A percentile compares a stretch with the other conserved stretches of the same genome.
phyloP scores from a whole-genome alignment of 2,113 vertebrate genomes.

The Carlito syrichta region DNA sequence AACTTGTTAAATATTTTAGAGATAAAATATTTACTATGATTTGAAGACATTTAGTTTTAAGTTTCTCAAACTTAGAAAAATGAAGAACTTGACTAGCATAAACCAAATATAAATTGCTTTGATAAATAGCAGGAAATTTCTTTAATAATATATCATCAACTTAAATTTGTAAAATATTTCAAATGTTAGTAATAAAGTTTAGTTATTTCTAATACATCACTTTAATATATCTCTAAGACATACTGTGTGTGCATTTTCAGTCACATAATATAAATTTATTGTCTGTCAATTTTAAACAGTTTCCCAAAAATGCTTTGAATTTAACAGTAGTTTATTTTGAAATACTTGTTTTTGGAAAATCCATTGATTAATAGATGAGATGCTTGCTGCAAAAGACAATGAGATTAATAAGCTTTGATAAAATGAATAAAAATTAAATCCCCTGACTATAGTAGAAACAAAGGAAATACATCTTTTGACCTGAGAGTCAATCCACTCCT shows the following conservation, averaged over 20 bases:
- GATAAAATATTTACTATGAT: background rate
- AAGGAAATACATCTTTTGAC: constrained; percentile 38
- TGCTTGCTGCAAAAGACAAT: background rate
- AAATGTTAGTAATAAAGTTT: background rate
- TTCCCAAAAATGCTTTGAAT: background rate
- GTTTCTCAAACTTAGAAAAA: background rate
- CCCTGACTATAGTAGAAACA: constrained; percentile 24
- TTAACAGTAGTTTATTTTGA: background rate
- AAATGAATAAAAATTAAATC: constrained; percentile 30
- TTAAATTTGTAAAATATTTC: background rate
- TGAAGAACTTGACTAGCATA: background rate
- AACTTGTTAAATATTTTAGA: background rate
- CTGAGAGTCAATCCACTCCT: constrained; percentile 4
- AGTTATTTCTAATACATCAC: background rate
- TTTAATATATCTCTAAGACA: background rate
- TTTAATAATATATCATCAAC: background rate
- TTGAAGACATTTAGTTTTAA: background rate
- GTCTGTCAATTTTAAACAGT: background rate
- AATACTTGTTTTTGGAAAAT: background rate
- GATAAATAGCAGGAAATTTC: background rate
- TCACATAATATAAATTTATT: background rate
- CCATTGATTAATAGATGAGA: background rate
- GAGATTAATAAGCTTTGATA: constrained; percentile 39
- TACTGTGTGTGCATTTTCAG: background rate
- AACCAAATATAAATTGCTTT: background rate